Percentiles rank a stretch among this genome's conserved stretches.
phyloP scores from a whole-genome alignment of 2,113 vertebrate species.

The Steatornis caripensis region DNA sequence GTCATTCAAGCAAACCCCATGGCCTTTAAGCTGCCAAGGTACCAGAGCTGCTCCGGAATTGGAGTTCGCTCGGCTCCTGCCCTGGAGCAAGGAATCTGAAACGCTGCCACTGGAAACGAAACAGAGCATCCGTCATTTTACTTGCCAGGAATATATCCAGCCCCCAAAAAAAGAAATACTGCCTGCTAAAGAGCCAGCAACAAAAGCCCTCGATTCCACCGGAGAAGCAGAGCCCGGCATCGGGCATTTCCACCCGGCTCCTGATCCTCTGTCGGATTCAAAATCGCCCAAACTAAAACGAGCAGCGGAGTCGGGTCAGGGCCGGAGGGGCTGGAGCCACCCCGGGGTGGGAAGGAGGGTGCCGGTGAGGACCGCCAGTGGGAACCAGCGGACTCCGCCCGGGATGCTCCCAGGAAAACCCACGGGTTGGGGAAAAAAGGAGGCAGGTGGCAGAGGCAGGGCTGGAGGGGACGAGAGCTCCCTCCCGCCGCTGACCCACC shows the following conservation, averaged over 20 bases:
- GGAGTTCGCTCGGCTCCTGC: conserved; percentile 48
- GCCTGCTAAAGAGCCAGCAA: conserved; percentile 69
- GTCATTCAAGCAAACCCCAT: conserved; percentile 44
- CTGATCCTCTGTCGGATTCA: not conserved
- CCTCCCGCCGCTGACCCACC: no score
- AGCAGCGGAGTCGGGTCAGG: not conserved
- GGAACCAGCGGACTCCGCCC: not conserved
- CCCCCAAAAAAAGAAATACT: conserved; percentile 75
- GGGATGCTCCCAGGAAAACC: not conserved
- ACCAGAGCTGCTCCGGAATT: conserved; percentile 55
- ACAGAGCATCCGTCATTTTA: conserved; percentile 74
- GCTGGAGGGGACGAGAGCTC: not conserved
- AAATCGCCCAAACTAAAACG: fast-evolving
- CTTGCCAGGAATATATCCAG: conserved; percentile 77
- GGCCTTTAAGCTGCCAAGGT: conserved; percentile 56
- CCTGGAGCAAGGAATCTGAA: conserved; percentile 67
- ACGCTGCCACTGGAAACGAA: conserved; percentile 68
- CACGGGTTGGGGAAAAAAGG: not conserved
- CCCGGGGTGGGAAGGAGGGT: no score
- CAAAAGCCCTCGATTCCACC: conserved; percentile 69
- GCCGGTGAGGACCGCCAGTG: fast-evolving
- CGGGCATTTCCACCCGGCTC: conserved; percentile 53
- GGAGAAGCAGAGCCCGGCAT: conserved; percentile 46
- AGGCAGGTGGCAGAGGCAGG: not conserved
- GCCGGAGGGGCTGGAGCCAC: not conserved